A percentile compares a stretch with the other conserved stretches of the same genome.
Conservation (phyloP, 1,140 invertebrate genomes). For the Lepidostoma basale region DNA sequence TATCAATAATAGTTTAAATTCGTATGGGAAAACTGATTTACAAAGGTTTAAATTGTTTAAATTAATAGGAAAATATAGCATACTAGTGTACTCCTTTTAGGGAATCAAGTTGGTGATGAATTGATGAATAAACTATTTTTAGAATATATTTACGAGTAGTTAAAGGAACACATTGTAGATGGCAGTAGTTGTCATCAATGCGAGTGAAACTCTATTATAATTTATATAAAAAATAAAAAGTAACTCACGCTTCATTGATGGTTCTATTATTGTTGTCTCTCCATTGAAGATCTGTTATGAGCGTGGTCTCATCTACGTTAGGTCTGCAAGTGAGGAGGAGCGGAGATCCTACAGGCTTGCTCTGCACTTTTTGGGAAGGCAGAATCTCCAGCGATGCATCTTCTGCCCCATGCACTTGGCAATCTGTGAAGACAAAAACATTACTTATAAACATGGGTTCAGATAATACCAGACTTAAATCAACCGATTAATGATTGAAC, state of each 20-base stretch:
- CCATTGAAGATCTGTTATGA: slow-evolving; percentile 75
- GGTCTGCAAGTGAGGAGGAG: slow-evolving; percentile 74
- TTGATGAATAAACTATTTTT: no score
- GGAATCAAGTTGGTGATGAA: no score
- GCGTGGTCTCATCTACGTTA: slow-evolving; percentile 63
- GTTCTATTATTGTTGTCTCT: slow-evolving; percentile 67
- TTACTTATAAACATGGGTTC: background rate
- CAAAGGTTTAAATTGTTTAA: no score
- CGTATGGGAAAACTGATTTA: no score
- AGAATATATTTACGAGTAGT: no score
- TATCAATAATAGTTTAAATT: no score
- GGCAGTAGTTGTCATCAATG: no score
- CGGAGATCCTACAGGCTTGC: slow-evolving; percentile 71
- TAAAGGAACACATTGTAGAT: no score
- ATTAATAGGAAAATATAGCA: no score
- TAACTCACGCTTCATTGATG: slow-evolving; percentile 64
- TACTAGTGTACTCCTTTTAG: no score
- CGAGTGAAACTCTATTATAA: no score
- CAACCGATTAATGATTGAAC: no score
- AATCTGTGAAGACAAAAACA: slow-evolving; percentile 24
- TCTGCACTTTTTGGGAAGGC: slow-evolving; percentile 67
- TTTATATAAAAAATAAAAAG: background rate
- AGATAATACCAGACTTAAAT: slow-evolving; percentile 5
- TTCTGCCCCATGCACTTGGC: slow-evolving; percentile 43
- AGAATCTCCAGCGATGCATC: slow-evolving; percentile 68